A percentile compares a stretch with the other conserved stretches of the same genome.
Evolutionary conservation across 1,140 invertebrate genomes (phyloP).

Genomic region (Microplitis demolitor): DNA sequence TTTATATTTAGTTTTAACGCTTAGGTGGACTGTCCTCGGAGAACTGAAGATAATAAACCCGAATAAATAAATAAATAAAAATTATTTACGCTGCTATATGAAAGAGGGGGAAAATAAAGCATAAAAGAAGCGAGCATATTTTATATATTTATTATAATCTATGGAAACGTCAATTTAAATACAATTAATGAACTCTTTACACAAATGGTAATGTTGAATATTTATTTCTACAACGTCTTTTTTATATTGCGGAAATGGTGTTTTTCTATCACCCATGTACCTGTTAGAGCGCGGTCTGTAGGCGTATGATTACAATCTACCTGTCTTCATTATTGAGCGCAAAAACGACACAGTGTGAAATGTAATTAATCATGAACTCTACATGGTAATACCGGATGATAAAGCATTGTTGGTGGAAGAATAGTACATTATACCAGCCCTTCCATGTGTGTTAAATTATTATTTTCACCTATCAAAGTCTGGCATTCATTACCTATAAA

Average conservation of each 20-base stretch:
- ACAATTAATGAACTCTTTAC: too few species aligned
- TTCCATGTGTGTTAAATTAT: slow-evolving; percentile 14
- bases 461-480: slow-evolving; percentile 3
- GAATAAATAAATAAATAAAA: too few species aligned
- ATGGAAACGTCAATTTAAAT: too few species aligned
- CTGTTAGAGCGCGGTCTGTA: slow-evolving; percentile 38
- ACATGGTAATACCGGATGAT: slow-evolving; percentile 32
- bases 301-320: slow-evolving; percentile 37
- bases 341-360: slow-evolving; percentile 34
- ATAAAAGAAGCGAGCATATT: too few species aligned
- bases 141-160: too few species aligned
- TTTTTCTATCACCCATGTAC: slow-evolving; percentile 48
- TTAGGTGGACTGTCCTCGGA: too few species aligned
- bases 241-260: slow-evolving; percentile 3
- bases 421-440: slow-evolving; percentile 35
- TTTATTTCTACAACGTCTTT: slow-evolving; percentile 1
- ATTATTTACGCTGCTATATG: too few species aligned
- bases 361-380: slow-evolving; percentile 21
- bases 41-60: too few species aligned
- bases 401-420: slow-evolving; percentile 31
- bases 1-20: too few species aligned
- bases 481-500: slow-evolving; percentile 37
- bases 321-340: slow-evolving; percentile 16
- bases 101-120: too few species aligned
- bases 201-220: too few species aligned